phyloP scores from a whole-genome alignment of 2,888 invertebrate genomes.

The Peribatodes rhomboidaria region DNA sequence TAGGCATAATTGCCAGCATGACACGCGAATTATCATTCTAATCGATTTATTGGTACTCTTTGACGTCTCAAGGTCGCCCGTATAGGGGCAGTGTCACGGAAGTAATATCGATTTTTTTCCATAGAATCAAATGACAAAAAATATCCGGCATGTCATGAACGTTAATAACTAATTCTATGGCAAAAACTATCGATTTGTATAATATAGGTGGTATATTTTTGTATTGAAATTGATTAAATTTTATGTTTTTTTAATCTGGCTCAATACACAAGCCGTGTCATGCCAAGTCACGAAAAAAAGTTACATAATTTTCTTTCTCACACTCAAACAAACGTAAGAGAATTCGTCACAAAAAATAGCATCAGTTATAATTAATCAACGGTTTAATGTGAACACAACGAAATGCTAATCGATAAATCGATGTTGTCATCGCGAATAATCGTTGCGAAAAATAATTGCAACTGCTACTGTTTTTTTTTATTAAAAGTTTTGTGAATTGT shows the following conservation, averaged over 20 bases:
- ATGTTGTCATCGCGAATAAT: conserved; percentile 28
- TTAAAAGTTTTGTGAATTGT: conserved; percentile 17
- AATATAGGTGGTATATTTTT: background rate
- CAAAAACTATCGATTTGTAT: conserved; percentile 11
- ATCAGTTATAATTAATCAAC: conserved; percentile 10
- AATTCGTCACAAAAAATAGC: conserved; percentile 6
- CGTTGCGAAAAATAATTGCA: conserved; percentile 24
- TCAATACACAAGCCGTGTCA: background rate
- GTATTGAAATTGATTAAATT: background rate
- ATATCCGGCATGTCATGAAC: conserved; percentile 20
- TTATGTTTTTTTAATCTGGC: background rate
- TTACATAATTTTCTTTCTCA: background rate
- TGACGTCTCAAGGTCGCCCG: conserved; percentile 25
- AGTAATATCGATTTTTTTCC: conserved; percentile 25
- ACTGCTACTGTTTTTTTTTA: conserved; percentile 10
- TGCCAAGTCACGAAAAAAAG: background rate
- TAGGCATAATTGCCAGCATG: conserved; percentile 15
- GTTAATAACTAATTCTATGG: conserved; percentile 10
- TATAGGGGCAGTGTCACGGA: conserved; percentile 32
- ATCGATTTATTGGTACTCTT: conserved; percentile 26
- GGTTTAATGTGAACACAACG: conserved; percentile 10
- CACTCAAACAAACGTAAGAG: conserved; percentile 11
- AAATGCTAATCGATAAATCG: conserved; percentile 14
- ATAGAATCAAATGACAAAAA: conserved; percentile 26
- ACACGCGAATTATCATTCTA: conserved; percentile 24